These are phyloP conservation scores for Drosophila falleni DNA, from an alignment of 2,888 invertebrate species.

Conservation along the genomic window DNA sequence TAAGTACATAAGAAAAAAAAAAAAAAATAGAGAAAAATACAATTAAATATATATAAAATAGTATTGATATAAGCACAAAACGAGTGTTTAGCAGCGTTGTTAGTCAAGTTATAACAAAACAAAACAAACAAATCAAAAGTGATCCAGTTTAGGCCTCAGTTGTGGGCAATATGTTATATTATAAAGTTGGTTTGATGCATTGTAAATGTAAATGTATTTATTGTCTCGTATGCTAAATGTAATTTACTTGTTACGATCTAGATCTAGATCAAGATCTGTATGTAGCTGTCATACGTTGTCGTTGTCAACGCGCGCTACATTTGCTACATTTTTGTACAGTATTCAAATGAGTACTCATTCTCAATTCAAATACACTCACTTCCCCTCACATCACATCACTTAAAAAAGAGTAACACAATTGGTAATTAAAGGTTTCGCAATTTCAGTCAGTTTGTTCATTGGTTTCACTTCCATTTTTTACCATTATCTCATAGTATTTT, in stretches of 20 bases:
- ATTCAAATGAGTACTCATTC: slow-evolving; percentile 13
- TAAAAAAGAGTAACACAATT: slow-evolving; percentile 1
- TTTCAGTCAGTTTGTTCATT: slow-evolving; percentile 38
- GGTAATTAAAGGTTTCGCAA: slow-evolving; percentile 49
- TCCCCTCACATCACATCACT: neutral
- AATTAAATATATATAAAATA: slow-evolving; percentile 12
- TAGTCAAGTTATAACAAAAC: slow-evolving; percentile 49
- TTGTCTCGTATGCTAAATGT: slow-evolving; percentile 38
- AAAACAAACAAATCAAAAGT: slow-evolving; percentile 54
- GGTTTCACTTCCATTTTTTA: slow-evolving; percentile 49
- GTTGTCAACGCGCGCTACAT: slow-evolving; percentile 12
- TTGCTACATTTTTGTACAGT: slow-evolving; percentile 21
- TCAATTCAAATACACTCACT: slow-evolving; percentile 1
- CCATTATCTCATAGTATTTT: slow-evolving; percentile 1
- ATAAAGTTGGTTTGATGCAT: slow-evolving; percentile 68
- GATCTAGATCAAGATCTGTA: neutral
- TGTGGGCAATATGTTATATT: slow-evolving; percentile 56
- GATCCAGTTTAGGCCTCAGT: slow-evolving; percentile 59
- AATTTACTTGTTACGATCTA: slow-evolving; percentile 39
- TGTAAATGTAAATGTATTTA: slow-evolving; percentile 57
- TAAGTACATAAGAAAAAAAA: slow-evolving; percentile 38
- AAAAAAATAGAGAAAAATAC: slow-evolving; percentile 13
- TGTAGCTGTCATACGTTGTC: neutral
- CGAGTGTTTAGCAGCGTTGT: slow-evolving; percentile 53
- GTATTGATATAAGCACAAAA: slow-evolving; percentile 32